Conservation (phyloP, 2,888 invertebrate species). For the Noctuana brunneofusca region DNA sequence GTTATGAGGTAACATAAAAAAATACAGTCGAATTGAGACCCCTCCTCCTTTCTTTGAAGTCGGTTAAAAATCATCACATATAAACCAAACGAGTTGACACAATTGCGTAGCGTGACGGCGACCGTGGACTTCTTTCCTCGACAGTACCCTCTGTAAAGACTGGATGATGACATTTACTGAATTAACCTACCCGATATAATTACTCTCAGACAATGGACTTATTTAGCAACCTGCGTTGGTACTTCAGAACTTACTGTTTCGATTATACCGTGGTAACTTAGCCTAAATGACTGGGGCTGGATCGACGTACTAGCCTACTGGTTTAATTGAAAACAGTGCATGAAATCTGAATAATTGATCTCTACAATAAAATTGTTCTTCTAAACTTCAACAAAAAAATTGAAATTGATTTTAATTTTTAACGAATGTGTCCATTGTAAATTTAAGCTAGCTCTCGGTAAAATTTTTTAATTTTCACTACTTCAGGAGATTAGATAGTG, state of each 20-base stretch:
- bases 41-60: background rate
- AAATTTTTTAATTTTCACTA: too few species aligned
- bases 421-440: too few species aligned
- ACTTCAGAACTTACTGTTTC: constrained; percentile 9
- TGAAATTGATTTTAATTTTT: too few species aligned
- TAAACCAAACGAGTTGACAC: constrained; percentile 14
- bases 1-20: background rate
- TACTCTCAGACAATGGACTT: constrained; percentile 26
- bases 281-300: background rate
- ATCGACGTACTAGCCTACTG: background rate
- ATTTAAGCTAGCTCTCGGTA: too few species aligned
- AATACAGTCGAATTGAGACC: background rate
- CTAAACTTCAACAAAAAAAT: too few species aligned
- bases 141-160: constrained; percentile 26
- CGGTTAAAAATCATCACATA: background rate
- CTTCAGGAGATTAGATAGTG: too few species aligned
- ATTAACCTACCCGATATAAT: constrained; percentile 35
- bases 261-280: constrained; percentile 5
- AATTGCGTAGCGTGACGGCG: constrained; percentile 46
- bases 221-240: constrained; percentile 20
- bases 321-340: background rate
- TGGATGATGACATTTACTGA: constrained; percentile 29
- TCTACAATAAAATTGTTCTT: too few species aligned
- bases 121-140: constrained; percentile 57
- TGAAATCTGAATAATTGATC: background rate